phyloP scores from a whole-genome alignment of 2,888 invertebrate genomes.

The Eudemis profundana region DNA sequence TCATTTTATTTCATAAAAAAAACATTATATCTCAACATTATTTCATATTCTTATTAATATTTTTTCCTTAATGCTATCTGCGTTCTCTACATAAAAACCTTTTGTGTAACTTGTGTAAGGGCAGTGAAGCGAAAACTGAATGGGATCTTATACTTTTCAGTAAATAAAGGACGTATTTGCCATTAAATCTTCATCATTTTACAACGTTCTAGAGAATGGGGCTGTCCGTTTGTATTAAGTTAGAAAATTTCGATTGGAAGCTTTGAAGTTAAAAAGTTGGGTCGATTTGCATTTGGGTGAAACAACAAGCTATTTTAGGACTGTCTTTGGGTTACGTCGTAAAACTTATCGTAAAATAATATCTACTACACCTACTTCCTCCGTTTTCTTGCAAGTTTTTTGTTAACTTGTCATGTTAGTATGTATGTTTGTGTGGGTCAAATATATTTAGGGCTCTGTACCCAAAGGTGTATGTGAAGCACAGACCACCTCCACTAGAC shows the following conservation, averaged over 20 bases:
- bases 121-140: not conserved
- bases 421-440: no score
- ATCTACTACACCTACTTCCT: no score
- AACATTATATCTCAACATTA: no score
- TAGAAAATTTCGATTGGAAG: not conserved
- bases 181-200: not conserved
- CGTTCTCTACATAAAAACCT: not conserved
- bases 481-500: no score
- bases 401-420: no score
- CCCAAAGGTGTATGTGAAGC: no score
- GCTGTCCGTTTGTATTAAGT: slow-evolving; percentile 16
- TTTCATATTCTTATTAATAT: not conserved
- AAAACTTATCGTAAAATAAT: not conserved
- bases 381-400: no score
- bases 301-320: slow-evolving; percentile 4
- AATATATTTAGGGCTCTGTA: no score
- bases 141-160: not conserved
- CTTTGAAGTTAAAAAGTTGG: slow-evolving; percentile 28
- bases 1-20: no score
- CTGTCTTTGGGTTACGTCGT: no score
- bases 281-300: slow-evolving; percentile 24
- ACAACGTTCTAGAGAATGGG: not conserved
- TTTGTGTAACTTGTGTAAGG: not conserved
- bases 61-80: not conserved
- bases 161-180: not conserved